Evolutionary conservation across 2,888 invertebrate species (phyloP), one percentile per base, ranked within the genome.

Genomic region (Lepidocyrtoides sp.): DNA sequence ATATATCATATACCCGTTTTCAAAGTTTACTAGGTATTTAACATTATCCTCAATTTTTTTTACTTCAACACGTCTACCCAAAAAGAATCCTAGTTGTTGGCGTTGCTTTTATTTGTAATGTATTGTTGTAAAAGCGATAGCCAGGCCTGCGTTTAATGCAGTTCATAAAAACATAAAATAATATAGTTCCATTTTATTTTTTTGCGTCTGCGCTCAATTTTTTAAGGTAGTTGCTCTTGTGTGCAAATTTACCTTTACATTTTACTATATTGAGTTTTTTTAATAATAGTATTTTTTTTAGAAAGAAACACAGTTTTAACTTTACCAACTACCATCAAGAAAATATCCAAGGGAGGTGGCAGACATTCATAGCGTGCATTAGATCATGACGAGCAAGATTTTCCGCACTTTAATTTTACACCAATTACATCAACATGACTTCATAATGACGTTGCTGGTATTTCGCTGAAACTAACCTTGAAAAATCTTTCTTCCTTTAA

Each of bases 141-240:
- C 17, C 54, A 51, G 57, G 2, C 57, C 20, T 17, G 17, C n/a
- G 23, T 57, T 57, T 57, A 23, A 57, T 57, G 57, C 57, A 57
- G 57, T 57, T 57, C 57, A 57, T 57, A 57, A 57, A 57, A 57
- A 48, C n/a, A n/a, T n/a, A n/a, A n/a, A n/a, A n/a, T 57, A 10
- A 57, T 17, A 57, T 23, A 5, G 23, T 23, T 23, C 57, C n/a
- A n/a, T n/a, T n/a, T 57, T 17, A 17, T 57, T 29, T 26, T 63
- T 26, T 26, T 4, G 60, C 26, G 60, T 63, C 29, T 63, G 60
- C 51, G 51, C 51, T 51, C 1, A 3, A 41, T 41, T 8, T 41
- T n/a, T 14, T 14, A 44, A 44, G 1, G 4, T 44, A 44, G 69
- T 60, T 57, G 57, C 57, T 57, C 1, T 57, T 60, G 23, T 23